These are phyloP conservation scores for Linnaemya tessellans DNA, from an alignment of 2,888 invertebrate species.

Conservation along the genomic window DNA sequence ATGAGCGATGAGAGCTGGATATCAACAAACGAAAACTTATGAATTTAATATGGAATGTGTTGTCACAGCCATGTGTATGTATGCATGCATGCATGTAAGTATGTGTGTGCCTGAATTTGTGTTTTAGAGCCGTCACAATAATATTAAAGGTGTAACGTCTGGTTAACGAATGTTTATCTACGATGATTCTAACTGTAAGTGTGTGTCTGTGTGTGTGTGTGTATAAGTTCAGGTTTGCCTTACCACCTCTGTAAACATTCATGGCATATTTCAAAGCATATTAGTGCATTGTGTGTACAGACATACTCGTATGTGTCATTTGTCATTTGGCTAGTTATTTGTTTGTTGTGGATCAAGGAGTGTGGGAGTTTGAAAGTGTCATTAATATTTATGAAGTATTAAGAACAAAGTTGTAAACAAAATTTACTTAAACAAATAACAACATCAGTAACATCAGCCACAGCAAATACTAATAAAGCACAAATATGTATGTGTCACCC, in stretches of 20 bases:
- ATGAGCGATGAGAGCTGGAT: slow-evolving; percentile 30
- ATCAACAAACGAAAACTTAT: slow-evolving; percentile 37
- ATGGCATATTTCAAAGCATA: too few species aligned
- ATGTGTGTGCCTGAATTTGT: neutral
- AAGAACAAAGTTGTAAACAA: slow-evolving; percentile 67
- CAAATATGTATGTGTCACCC: neutral
- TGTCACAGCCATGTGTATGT: neutral
- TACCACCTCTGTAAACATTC: neutral
- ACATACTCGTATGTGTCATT: slow-evolving; percentile 25
- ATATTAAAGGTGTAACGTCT: slow-evolving; percentile 60
- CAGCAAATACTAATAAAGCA: neutral
- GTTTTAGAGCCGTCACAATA: slow-evolving; percentile 33
- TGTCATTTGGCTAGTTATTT: slow-evolving; percentile 57
- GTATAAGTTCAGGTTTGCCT: neutral
- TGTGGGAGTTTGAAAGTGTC: slow-evolving; percentile 53
- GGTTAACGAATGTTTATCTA: slow-evolving; percentile 29
- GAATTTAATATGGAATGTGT: slow-evolving; percentile 31
- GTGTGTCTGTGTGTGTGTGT: neutral
- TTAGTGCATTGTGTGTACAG: neutral
- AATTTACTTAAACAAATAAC: slow-evolving; percentile 57
- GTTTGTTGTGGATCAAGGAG: slow-evolving; percentile 31
- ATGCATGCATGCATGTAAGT: neutral
- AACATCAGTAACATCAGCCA: slow-evolving; percentile 29
- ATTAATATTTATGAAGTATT: slow-evolving; percentile 72
- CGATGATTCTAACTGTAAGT: neutral